Conservation (phyloP, 2,113 vertebrate genomes). For the Xyrauchen texanus region DNA sequence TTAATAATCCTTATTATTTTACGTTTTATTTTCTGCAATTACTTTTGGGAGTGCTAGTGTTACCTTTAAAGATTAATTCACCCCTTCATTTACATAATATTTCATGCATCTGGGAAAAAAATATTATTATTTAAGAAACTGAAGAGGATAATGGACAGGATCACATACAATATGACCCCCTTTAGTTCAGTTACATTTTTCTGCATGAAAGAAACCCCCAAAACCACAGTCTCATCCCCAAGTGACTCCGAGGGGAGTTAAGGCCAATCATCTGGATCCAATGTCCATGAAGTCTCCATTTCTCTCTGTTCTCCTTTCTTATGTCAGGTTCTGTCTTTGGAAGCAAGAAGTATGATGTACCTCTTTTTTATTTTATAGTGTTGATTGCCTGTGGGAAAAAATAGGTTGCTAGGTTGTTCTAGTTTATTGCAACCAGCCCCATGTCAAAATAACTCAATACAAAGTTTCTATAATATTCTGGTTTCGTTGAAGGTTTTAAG, state of each 20-base stretch:
- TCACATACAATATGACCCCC: not conserved
- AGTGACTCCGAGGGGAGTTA: not conserved
- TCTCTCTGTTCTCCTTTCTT: constrained; percentile 4
- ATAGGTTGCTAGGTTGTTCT: too few relatives aligned
- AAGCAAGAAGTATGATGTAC: not conserved
- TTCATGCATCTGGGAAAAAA: not conserved
- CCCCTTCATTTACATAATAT: not conserved
- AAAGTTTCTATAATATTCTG: too few relatives aligned
- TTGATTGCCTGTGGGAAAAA: too few relatives aligned
- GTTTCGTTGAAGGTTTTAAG: too few relatives aligned
- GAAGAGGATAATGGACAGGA: not conserved
- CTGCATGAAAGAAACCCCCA: constrained; percentile 27
- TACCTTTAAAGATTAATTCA: not conserved
- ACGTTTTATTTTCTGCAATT: too few relatives aligned
- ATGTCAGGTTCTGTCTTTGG: constrained; percentile 56
- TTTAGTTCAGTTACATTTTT: constrained; percentile 2
- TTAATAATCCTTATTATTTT: too few relatives aligned
- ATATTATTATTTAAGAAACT: too few relatives aligned
- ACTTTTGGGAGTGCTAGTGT: too few relatives aligned
- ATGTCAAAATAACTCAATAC: too few relatives aligned
- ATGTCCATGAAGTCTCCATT: constrained; percentile 45
- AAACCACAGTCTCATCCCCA: constrained; percentile 1
- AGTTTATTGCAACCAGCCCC: too few relatives aligned
- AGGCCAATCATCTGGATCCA: constrained; percentile 53
- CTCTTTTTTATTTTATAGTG: too few relatives aligned